These are phyloP conservation scores for Diarsia rubi DNA, from an alignment of 2,888 invertebrate species.

Conservation along the genomic window DNA sequence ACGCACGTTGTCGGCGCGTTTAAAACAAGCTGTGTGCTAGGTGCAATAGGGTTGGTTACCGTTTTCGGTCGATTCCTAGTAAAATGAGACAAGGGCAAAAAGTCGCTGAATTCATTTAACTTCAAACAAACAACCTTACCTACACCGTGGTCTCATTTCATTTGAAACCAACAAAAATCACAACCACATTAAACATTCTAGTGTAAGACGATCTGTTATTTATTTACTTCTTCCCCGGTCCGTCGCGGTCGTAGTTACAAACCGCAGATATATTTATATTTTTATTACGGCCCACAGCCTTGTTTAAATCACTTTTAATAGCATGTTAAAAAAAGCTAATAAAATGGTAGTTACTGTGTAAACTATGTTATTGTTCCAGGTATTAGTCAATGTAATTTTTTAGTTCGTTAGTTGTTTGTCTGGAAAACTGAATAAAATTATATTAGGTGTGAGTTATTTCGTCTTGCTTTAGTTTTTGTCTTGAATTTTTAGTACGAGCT, in stretches of 20 bases:
- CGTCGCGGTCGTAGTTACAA: slow-evolving; percentile 22
- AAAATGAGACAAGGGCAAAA: not conserved
- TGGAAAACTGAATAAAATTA: slow-evolving; percentile 12
- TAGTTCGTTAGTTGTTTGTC: slow-evolving; percentile 14
- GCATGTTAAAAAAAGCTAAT: slow-evolving; percentile 62
- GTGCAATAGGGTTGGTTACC: too few relatives aligned
- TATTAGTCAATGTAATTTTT: slow-evolving; percentile 34
- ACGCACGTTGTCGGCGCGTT: too few relatives aligned
- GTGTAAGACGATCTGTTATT: slow-evolving; percentile 44
- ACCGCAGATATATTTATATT: slow-evolving; percentile 52
- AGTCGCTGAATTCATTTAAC: not conserved
- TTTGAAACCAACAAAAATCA: slow-evolving; percentile 12
- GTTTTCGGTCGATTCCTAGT: not conserved
- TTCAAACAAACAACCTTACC: not conserved
- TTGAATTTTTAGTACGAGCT: not conserved
- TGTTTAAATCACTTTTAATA: slow-evolving; percentile 67
- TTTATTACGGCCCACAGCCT: slow-evolving; percentile 40
- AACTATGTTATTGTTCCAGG: slow-evolving; percentile 48
- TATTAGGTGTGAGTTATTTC: slow-evolving; percentile 2
- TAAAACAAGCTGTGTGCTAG: too few relatives aligned
- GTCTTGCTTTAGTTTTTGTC: too few relatives aligned
- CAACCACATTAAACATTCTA: slow-evolving; percentile 34
- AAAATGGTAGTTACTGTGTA: slow-evolving; percentile 52
- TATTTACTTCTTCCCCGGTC: slow-evolving; percentile 39
- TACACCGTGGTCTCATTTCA: not conserved